These are phyloP conservation scores for Sandelia bainsii DNA, from an alignment of 2,797 vertebrate species.

Conservation along the genomic window DNA sequence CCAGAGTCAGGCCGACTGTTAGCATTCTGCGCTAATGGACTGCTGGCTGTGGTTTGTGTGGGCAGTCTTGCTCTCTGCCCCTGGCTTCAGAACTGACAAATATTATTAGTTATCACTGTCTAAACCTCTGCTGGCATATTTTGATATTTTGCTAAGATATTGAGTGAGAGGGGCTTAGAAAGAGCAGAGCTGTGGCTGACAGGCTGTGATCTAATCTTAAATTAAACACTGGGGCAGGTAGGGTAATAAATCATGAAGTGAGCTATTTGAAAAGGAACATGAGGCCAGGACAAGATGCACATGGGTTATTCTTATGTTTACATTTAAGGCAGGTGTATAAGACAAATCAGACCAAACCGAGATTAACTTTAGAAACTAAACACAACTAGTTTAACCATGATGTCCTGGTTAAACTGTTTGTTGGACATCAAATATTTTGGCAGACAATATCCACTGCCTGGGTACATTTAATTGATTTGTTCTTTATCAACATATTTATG, in stretches of 20 bases:
- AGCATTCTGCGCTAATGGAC: constrained; percentile 77
- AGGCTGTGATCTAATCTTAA: constrained; percentile 62
- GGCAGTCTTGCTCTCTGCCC: constrained; percentile 43
- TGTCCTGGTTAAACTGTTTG: neutral
- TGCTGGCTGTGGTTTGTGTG: constrained; percentile 55
- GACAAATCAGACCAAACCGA: constrained; percentile 32
- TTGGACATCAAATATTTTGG: too few species aligned
- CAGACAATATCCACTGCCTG: too few species aligned
- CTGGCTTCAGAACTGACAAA: constrained; percentile 47
- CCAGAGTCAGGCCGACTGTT: constrained; percentile 72
- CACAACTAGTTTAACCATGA: neutral
- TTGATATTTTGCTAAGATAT: constrained; percentile 75
- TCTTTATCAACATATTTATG: too few species aligned
- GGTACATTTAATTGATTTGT: too few species aligned
- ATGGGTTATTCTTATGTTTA: constrained; percentile 37
- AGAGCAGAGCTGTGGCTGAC: constrained; percentile 30
- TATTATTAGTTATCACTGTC: constrained; percentile 69
- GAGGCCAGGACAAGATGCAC: constrained; percentile 21
- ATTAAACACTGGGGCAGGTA: constrained; percentile 71
- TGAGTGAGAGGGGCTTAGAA: constrained; percentile 45
- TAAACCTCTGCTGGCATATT: constrained; percentile 70
- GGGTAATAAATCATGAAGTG: constrained; percentile 63
- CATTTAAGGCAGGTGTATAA: constrained; percentile 32
- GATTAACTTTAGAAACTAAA: neutral
- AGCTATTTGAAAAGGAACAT: constrained; percentile 61